Conservation (phyloP, 2,888 invertebrate species). For the Acanthopleura granulata region DNA sequence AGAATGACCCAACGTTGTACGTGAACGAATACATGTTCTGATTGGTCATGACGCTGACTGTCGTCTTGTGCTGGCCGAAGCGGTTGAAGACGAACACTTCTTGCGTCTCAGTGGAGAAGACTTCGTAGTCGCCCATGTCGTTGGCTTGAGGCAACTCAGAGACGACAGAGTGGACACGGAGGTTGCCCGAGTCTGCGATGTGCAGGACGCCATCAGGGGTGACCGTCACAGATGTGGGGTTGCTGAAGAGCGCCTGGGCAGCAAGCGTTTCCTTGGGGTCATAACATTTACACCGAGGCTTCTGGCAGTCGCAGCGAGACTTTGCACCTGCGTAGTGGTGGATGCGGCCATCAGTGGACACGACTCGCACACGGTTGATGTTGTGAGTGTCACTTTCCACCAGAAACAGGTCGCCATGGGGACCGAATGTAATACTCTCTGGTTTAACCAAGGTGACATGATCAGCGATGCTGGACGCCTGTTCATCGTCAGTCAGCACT, state of each 20-base stretch:
- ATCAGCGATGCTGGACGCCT: slow-evolving; percentile 75
- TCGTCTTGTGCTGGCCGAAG: slow-evolving; percentile 95
- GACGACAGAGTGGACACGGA: slow-evolving; percentile 76
- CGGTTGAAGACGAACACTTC: slow-evolving; percentile 78
- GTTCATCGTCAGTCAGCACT: slow-evolving; percentile 61
- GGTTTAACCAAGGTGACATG: slow-evolving; percentile 92
- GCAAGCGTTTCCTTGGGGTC: slow-evolving; percentile 78
- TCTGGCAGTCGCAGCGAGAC: slow-evolving; percentile 70
- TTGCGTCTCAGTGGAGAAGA: slow-evolving; percentile 92
- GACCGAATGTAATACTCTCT: slow-evolving; percentile 89
- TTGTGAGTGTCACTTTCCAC: slow-evolving; percentile 93
- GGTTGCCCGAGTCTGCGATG: slow-evolving; percentile 90
- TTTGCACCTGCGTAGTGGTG: slow-evolving; percentile 94
- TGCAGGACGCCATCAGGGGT: slow-evolving; percentile 96
- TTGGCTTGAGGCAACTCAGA: slow-evolving; percentile 60
- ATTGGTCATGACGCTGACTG: slow-evolving; percentile 94
- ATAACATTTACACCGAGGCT: slow-evolving; percentile 89
- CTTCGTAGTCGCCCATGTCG: slow-evolving; percentile 79
- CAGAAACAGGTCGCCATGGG: slow-evolving; percentile 91
- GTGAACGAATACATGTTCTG: slow-evolving; percentile 94
- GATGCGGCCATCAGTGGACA: slow-evolving; percentile 94
- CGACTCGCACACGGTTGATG: slow-evolving; percentile 86
- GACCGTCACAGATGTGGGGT: slow-evolving; percentile 86
- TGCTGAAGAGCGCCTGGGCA: slow-evolving; percentile 93
- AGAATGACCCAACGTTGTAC: slow-evolving; percentile 96